These are phyloP conservation scores for Smutsia gigantea DNA, from an alignment of 2,797 vertebrate species.

Conservation along the genomic window DNA sequence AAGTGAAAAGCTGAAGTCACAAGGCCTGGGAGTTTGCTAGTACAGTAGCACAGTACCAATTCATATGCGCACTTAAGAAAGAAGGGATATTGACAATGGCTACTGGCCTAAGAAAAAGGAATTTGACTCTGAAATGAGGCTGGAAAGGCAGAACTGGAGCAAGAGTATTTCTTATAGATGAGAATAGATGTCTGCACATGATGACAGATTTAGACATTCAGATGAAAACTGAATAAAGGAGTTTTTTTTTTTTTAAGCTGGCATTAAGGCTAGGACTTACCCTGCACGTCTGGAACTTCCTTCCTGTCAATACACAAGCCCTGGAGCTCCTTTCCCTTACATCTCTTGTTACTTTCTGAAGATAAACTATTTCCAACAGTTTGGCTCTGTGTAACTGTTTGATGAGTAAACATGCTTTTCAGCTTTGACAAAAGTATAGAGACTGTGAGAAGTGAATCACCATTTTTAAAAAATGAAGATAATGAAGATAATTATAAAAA, in stretches of 20 bases:
- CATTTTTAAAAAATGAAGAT: background rate
- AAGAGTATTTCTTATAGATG: background rate
- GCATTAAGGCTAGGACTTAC: slow-evolving; percentile 37
- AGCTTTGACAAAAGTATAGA: slow-evolving; percentile 52
- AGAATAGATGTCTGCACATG: slow-evolving; percentile 49
- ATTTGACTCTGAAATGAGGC: slow-evolving; percentile 46
- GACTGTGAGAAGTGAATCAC: background rate
- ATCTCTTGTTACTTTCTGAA: slow-evolving; percentile 68
- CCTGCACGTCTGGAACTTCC: slow-evolving; percentile 53
- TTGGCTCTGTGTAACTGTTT: background rate
- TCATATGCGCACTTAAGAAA: background rate
- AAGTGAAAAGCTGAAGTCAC: background rate
- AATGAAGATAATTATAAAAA: background rate
- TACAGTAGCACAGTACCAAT: background rate
- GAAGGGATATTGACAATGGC: background rate
- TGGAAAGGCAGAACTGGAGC: background rate
- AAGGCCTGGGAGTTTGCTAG: background rate
- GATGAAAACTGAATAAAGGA: slow-evolving; percentile 65
- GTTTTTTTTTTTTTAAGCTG: background rate
- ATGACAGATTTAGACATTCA: slow-evolving; percentile 70
- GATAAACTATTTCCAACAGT: slow-evolving; percentile 66
- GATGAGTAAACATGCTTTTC: slow-evolving; percentile 56
- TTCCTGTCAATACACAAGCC: slow-evolving; percentile 64
- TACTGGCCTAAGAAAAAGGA: slow-evolving; percentile 37
- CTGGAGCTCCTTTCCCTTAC: slow-evolving; percentile 44